These are phyloP conservation scores for Caenorhabditis angaria DNA, from an alignment of 2,888 invertebrate species.

Conservation along the genomic window DNA sequence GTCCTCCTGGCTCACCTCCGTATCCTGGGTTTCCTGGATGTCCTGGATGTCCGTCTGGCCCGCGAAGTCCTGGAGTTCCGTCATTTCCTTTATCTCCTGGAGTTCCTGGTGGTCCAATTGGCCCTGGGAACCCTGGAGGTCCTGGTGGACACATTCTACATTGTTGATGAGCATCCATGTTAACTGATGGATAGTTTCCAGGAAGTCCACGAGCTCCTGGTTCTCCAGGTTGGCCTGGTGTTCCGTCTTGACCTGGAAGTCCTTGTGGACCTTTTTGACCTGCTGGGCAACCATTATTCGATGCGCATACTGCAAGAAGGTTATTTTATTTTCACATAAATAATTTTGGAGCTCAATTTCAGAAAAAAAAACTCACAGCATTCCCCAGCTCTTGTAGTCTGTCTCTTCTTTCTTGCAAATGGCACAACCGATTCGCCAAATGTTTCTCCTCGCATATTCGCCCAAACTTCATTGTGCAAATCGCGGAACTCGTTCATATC, in stretches of 20 bases:
- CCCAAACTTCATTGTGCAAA: constrained; percentile 41
- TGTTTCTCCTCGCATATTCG: constrained; percentile 44
- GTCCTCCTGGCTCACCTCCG: constrained; percentile 53
- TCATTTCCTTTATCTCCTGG: constrained; percentile 49
- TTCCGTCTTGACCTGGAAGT: constrained; percentile 50
- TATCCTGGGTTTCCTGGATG: constrained; percentile 50
- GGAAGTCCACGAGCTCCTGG: constrained; percentile 51
- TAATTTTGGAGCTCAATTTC: neutral
- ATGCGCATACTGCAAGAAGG: constrained; percentile 43
- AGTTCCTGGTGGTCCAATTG: constrained; percentile 53
- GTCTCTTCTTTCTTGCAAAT: constrained; percentile 51
- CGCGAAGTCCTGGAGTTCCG: constrained; percentile 45
- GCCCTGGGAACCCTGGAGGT: constrained; percentile 56
- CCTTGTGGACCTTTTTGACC: constrained; percentile 48
- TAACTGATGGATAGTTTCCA: constrained; percentile 59
- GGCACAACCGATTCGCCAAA: constrained; percentile 44
- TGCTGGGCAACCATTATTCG: constrained; percentile 51
- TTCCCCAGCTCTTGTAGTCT: constrained; percentile 49
- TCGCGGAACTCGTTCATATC: constrained; percentile 52
- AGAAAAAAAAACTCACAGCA: constrained; percentile 28
- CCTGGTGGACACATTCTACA: constrained; percentile 61
- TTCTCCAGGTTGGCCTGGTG: constrained; percentile 47
- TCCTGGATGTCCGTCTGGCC: constrained; percentile 56
- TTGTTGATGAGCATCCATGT: constrained; percentile 54
- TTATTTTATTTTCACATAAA: neutral